Base-by-base conservation (phyloP, 2,113 vertebrate genomes). In the Phylloscopus trochilus region DNA sequence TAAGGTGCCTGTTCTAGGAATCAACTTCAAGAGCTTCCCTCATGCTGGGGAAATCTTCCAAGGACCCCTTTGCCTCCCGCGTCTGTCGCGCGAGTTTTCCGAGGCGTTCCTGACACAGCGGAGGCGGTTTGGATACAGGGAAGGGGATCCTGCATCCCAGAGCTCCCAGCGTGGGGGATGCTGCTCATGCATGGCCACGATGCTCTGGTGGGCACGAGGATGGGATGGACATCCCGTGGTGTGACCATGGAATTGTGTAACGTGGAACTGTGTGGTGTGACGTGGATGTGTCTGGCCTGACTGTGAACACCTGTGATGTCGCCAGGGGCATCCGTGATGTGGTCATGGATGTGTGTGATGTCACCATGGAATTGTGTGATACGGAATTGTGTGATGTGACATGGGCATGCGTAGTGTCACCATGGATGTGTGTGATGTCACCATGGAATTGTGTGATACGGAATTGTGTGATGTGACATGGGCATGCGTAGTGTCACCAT, bases 11-110 rank as follows among this genome's bases (percentile, higher is more conserved):
- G 94, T 92, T 96, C 87, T 41, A 83, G 67, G 95, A 97, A 96
- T 95, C 78, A 78, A 58, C 95, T 97, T 96, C 95, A 96, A 95
- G 94, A 94, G 96, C 88, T 93, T 47, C 93, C 89, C 92, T 96
- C 83, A 66, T 16, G 17, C 92, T 81, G 90, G 90, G 93, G 88
- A 94, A 68, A 89, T 83, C 85, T 96, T 94, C 93, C 92, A 95
- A 93, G 86, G 94, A 60, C 79, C 83, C 37, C 41, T 94, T 81
- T 68, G 90, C 85, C 92, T 94, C 43, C 27, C 37, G 15, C 28
- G 23, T 77, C 88, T 86, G 85, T 68, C 30, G 1, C 16, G 5
- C 3, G 15, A 63, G 37, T 90, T 81, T 80, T 37, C 88, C 3
- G 2, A 35, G 64, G 37, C 9, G 4, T 27, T 70, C 47, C 41